Evolutionary conservation across 2,797 vertebrate species (phyloP), one percentile per base, ranked within the genome.

Genomic region (Diglossa cyanea): DNA sequence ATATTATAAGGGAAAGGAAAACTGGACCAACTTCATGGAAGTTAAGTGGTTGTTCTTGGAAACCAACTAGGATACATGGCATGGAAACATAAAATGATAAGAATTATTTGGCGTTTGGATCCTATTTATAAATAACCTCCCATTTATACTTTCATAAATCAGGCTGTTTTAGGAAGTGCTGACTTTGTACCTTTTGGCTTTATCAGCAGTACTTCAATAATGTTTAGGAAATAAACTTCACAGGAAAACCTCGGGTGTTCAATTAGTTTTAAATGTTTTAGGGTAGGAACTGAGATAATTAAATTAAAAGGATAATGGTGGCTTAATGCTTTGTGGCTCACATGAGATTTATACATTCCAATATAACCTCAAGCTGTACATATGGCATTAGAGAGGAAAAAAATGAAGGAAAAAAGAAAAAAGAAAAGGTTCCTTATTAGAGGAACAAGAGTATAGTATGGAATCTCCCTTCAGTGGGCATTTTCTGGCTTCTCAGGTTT

Each of bases 221-320:
- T 93, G 86, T 97, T 97, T 97, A 96, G 96, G 96, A 98, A 98
- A 97, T 97, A 97, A 97, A 97, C 95, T 98, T 98, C 95, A 95
- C 96, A 96, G 97, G 96, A 97, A 98, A 98, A 98, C 86, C 96
- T 98, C 48, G 48, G 84, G 96, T 98, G 97, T 97, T 98, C 97
- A 97, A 97, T 98, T 98, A 97, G 94, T 96, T 97, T 97, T 96
- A 97, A 97, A 97, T 68, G 78, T 97, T 98, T 97, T 96, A 98
- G 96, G 76, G 91, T 97, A 98, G 96, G 95, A 98, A 97, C 91
- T 66, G 94, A 97, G 97, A 97, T 98, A 98, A 98, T 98, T 97
- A 98, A 98, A 98, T 98, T 98, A 98, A 97, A 97, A 97, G 96
- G 97, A 98, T 97, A 97, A 96, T 54, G 85, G 95, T 93, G 95